Conservation (phyloP, 2,888 invertebrate species). For the Xanthia togata region DNA sequence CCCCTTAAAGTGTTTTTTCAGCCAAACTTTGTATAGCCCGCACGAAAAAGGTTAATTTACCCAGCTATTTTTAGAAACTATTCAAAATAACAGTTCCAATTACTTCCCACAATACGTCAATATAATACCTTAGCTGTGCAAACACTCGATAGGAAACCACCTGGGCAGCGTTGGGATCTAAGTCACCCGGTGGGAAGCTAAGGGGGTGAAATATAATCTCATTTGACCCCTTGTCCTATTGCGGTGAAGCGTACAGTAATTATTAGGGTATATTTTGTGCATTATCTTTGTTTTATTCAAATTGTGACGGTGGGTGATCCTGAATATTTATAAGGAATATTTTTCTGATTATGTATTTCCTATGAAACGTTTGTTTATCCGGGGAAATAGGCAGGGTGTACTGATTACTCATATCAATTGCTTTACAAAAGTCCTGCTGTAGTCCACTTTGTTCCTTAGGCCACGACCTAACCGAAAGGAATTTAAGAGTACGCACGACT, state of each 20-base stretch:
- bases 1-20: neutral
- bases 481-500: no score
- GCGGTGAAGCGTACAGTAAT: conserved; percentile 26
- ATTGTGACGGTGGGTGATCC: neutral
- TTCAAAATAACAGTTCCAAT: conserved; percentile 31
- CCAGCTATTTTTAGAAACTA: conserved; percentile 11
- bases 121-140: conserved; percentile 39
- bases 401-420: no score
- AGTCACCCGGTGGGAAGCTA: neutral
- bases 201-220: conserved; percentile 30
- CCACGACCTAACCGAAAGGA: no score
- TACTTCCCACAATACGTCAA: conserved; percentile 16
- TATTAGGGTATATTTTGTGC: conserved; percentile 8
- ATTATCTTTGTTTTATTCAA: conserved; percentile 27
- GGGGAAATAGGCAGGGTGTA: neutral
- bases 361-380: neutral
- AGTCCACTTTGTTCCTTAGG: no score
- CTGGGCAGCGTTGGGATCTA: conserved; percentile 25
- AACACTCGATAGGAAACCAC: conserved; percentile 41
- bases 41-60: neutral
- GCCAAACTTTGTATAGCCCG: neutral
- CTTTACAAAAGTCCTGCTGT: no score
- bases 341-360: neutral
- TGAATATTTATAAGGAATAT: neutral
- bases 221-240: conserved; percentile 36